phyloP scores from a whole-genome alignment of 2,888 invertebrate species.

The Sinotaia quadrata region DNA sequence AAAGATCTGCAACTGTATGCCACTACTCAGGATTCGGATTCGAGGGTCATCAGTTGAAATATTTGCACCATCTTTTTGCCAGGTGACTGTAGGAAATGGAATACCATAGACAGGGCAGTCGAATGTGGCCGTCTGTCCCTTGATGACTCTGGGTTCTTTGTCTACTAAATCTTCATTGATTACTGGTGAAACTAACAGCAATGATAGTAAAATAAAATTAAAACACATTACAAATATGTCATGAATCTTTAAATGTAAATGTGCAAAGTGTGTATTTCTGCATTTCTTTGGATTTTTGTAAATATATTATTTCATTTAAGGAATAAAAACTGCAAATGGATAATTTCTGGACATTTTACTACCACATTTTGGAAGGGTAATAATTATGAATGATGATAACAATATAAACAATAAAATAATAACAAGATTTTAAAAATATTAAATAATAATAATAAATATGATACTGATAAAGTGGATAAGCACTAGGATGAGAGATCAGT shows the following conservation, averaged over 20 bases:
- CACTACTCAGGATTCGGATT: conserved; percentile 38
- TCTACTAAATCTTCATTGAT: conserved; percentile 67
- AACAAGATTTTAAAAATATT: background rate
- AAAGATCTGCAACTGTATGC: conserved; percentile 52
- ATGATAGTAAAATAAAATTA: background rate
- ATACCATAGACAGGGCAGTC: conserved; percentile 72
- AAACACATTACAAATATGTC: too few species aligned
- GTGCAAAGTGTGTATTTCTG: too few species aligned
- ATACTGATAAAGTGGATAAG: background rate
- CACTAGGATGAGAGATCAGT: too few species aligned
- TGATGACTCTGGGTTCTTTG: conserved; percentile 63
- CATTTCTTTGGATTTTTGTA: too few species aligned
- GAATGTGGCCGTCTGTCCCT: conserved; percentile 66
- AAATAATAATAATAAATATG: background rate
- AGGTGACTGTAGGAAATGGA: conserved; percentile 71
- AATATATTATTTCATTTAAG: too few species aligned
- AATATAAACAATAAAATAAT: background rate
- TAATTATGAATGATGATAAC: too few species aligned
- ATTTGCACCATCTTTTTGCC: conserved; percentile 64
- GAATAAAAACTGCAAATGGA: too few species aligned
- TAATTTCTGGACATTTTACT: too few species aligned
- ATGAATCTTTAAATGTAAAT: too few species aligned
- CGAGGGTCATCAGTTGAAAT: conserved; percentile 30
- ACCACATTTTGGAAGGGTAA: too few species aligned
- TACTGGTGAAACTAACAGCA: conserved; percentile 68